Conservation (phyloP, 2,113 vertebrate species). For the Pardalotus punctatus region DNA sequence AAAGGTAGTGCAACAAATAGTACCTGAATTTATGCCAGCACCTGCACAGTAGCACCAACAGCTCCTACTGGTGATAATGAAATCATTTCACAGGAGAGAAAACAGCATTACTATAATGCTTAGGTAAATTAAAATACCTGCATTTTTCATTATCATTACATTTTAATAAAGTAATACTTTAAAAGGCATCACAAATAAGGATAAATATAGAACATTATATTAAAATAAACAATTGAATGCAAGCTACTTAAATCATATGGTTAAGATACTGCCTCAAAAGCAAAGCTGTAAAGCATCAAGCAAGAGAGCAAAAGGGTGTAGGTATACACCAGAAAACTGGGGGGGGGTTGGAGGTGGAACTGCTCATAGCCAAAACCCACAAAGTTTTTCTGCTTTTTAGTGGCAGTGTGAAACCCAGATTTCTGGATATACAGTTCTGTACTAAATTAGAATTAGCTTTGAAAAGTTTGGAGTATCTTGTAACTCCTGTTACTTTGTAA, state of each 20-base stretch:
- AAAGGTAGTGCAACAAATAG: background rate
- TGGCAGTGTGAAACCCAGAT: background rate
- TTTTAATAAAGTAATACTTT: background rate
- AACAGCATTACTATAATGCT: background rate
- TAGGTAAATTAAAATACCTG: background rate
- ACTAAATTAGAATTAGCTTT: background rate
- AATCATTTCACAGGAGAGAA: background rate
- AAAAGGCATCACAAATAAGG: background rate
- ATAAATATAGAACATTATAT: background rate
- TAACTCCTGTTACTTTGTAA: background rate
- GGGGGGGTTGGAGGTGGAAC: accelerated
- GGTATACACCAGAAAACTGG: background rate
- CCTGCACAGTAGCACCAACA: background rate
- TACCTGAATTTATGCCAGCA: background rate
- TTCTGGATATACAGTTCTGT: background rate
- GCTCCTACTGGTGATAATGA: background rate
- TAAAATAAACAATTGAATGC: background rate
- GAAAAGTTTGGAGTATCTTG: background rate
- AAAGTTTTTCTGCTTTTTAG: background rate
- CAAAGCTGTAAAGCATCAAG: background rate
- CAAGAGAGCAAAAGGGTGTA: background rate
- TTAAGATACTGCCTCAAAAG: background rate
- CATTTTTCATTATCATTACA: background rate
- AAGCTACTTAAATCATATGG: background rate
- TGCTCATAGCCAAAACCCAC: background rate